A percentile compares a stretch with the other conserved stretches of the same genome.
Conservation (phyloP, 2,797 vertebrate genomes). For the Myiotriccus ornatus region DNA sequence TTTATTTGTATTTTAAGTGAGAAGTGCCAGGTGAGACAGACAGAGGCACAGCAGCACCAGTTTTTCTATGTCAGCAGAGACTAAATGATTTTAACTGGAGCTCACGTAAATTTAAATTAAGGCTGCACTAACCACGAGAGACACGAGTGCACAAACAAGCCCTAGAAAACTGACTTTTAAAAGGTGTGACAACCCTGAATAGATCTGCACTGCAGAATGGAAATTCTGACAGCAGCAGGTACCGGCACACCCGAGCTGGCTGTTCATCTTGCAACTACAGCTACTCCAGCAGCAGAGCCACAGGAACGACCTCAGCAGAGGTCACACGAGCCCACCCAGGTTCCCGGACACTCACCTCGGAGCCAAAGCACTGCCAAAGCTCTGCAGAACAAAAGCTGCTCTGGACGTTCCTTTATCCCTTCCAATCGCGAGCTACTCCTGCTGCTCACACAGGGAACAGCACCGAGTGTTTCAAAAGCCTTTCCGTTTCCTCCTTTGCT, state of each 20-base stretch:
- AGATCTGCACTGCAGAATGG: background rate
- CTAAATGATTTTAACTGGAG: background rate
- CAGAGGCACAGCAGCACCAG: background rate
- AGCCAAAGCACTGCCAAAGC: background rate
- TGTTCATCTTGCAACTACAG: background rate
- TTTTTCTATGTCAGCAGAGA: background rate
- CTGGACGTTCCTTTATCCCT: background rate
- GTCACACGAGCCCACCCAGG: background rate
- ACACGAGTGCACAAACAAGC: background rate
- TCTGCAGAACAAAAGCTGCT: background rate
- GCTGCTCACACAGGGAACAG: background rate
- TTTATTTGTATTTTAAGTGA: background rate
- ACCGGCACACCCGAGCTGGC: background rate
- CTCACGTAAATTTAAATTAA: background rate
- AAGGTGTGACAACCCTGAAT: background rate
- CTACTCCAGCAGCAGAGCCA: background rate
- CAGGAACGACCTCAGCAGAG: background rate
- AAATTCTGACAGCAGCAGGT: background rate
- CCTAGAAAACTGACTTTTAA: background rate
- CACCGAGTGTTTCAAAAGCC: background rate
- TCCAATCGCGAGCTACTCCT: accelerated
- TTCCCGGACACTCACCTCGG: accelerated
- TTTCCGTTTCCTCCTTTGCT: background rate
- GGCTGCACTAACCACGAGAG: background rate
- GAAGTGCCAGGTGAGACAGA: background rate